Percentiles rank a stretch among this genome's conserved stretches.
Evolutionary conservation across 2,797 vertebrate genomes (phyloP).

Genomic region (Oreochromis grahami): DNA sequence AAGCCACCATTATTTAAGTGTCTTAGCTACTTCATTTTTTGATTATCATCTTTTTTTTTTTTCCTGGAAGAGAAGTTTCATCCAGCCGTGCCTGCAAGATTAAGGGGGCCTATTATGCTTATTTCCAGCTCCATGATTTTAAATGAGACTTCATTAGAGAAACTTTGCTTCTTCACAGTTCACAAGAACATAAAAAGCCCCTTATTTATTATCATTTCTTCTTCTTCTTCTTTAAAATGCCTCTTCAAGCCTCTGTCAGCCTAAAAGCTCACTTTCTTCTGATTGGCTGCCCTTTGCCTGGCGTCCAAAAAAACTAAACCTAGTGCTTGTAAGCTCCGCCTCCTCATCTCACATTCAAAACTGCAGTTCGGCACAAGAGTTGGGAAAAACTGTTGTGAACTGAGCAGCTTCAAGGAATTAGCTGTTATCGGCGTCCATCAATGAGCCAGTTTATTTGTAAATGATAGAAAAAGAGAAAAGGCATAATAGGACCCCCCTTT

Average conservation of each 20-base stretch:
- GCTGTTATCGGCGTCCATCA: neutral
- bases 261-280: neutral
- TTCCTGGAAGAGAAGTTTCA: slow-evolving; percentile 35
- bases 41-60: slow-evolving; percentile 21
- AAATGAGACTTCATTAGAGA: neutral
- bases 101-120: neutral
- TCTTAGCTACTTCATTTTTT: slow-evolving; percentile 57
- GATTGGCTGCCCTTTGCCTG: neutral
- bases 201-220: neutral
- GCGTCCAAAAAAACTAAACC: neutral
- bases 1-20: slow-evolving; percentile 60
- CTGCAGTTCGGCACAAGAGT: neutral
- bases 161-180: neutral
- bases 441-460: neutral
- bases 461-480: neutral
- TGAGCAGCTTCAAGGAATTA: neutral
- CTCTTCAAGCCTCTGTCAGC: neutral
- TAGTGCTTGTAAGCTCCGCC: neutral
- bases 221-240: neutral
- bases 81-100: slow-evolving; percentile 64
- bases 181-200: neutral
- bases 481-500: neutral
- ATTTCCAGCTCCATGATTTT: neutral
- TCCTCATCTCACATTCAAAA: neutral
- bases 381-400: neutral